Evolutionary conservation across 2,888 invertebrate genomes (phyloP).

Genomic region (Macaria notata): DNA sequence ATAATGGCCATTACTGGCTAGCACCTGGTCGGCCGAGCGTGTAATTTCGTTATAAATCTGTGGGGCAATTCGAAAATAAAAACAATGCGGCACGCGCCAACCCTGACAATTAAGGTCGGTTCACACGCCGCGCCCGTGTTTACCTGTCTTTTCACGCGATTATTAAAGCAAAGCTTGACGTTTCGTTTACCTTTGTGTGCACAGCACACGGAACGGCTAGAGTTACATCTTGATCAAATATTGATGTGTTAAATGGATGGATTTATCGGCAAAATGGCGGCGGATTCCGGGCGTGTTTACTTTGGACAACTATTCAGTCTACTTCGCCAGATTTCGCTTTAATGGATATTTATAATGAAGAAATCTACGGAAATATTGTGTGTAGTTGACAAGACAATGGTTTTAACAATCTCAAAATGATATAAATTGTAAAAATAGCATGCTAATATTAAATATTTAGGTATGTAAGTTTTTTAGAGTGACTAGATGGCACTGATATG

Average conservation of each 20-base stretch:
- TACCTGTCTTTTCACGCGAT: constrained; percentile 43
- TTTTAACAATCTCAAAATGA: no score
- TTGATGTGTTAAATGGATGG: constrained; percentile 20
- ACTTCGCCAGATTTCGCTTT: no score
- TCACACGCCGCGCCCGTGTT: constrained; percentile 48
- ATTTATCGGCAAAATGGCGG: constrained; percentile 7
- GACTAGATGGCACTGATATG: no score
- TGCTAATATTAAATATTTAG: no score
- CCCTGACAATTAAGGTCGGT: constrained; percentile 51
- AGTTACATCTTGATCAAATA: constrained; percentile 20
- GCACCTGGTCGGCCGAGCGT: constrained; percentile 52
- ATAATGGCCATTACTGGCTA: constrained; percentile 29
- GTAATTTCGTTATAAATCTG: constrained; percentile 63
- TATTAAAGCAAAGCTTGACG: constrained; percentile 32
- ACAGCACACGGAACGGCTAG: constrained; percentile 25
- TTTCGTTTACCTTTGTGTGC: constrained; percentile 30
- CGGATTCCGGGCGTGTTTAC: not conserved
- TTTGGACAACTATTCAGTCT: no score
- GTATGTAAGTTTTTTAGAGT: no score
- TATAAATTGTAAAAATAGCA: no score
- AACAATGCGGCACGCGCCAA: constrained; percentile 69
- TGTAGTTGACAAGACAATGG: no score
- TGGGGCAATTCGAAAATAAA: constrained; percentile 44
- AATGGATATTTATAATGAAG: no score
- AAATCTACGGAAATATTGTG: no score